Evolutionary conservation across 1,140 invertebrate species (phyloP), one percentile per base, ranked within the genome.

Genomic region (Drosophila parvula): DNA sequence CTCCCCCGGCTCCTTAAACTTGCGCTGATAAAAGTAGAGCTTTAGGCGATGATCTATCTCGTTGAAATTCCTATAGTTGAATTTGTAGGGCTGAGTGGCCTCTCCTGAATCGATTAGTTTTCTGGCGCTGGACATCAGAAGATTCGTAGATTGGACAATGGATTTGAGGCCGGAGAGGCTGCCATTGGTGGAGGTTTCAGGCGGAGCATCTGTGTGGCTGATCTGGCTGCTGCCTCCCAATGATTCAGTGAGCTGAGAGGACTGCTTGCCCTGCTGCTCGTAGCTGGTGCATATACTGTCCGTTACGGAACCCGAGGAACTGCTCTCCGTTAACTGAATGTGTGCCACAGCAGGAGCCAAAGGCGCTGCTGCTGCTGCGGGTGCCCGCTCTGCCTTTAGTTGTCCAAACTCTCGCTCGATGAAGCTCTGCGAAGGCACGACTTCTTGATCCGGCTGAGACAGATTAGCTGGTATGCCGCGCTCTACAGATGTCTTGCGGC

Each of bases 271-370:
- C 77, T 81, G 78, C 36, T 92, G 94, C 88, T 95, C 94, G 80
- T 95, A 94, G 28, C 94, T 91, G 6, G 94, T 95, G 69, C 94
- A 94, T 47, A 95, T 92, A 82, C 94, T 94, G 67, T 95, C 94
- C 47, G 94, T 94, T 56, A 95, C 92, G 7, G 94, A 95, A 38
- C 94, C 94, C 60, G 94, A 95, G 43, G 94, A 95, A 78, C 94
- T 94, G 89, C 94, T 95, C 86, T 95, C 94, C 8, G 94, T 94
- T 32, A 95, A 86, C 48, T 88, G 83, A 9, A 79, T 65, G 6
- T 83, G 86, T 12, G 64, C 63, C 27, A 85, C 40, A 14, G 70
- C 63, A 4, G 48, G 38, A 27, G 47, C 50, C 12, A 60, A 11
- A 12, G 44, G 34, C 5, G 38, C 16, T 9, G 38, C 16, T 9